Conservation (phyloP, 2,888 invertebrate species). For the Patella caerulea region DNA sequence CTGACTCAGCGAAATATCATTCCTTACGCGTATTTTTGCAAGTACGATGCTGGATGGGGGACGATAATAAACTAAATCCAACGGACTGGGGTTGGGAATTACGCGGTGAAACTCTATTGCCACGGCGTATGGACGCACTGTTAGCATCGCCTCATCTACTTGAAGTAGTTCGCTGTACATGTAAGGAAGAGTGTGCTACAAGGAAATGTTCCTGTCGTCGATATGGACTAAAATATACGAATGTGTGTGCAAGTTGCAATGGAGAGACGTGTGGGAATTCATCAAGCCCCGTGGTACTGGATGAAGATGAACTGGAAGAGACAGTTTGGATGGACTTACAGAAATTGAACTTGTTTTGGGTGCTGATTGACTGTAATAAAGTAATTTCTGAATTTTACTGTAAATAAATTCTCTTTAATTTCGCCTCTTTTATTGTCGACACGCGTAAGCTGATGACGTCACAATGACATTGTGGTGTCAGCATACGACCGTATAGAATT, state of each 20-base stretch:
- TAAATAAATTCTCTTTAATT: no score
- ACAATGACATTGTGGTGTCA: no score
- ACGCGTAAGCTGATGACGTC: no score
- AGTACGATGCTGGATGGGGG: not conserved
- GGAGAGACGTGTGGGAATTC: no score
- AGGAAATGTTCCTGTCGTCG: not conserved
- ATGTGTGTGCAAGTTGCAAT: not conserved
- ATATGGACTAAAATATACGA: not conserved
- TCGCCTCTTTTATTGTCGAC: no score
- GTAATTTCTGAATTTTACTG: no score
- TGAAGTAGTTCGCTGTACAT: not conserved
- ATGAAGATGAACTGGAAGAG: no score
- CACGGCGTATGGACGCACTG: not conserved
- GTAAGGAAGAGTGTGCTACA: no score
- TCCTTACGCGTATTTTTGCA: not conserved
- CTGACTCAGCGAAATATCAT: not conserved
- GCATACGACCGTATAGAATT: no score
- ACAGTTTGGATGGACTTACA: not conserved
- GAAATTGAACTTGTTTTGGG: no score
- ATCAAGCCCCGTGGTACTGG: no score
- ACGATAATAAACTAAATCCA: not conserved
- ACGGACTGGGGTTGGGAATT: not conserved
- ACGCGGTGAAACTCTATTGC: not conserved
- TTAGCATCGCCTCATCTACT: not conserved
- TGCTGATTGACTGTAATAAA: no score